These are phyloP conservation scores for Perodicticus potto DNA, from an alignment of 2,797 vertebrate species.

Conservation along the genomic window DNA sequence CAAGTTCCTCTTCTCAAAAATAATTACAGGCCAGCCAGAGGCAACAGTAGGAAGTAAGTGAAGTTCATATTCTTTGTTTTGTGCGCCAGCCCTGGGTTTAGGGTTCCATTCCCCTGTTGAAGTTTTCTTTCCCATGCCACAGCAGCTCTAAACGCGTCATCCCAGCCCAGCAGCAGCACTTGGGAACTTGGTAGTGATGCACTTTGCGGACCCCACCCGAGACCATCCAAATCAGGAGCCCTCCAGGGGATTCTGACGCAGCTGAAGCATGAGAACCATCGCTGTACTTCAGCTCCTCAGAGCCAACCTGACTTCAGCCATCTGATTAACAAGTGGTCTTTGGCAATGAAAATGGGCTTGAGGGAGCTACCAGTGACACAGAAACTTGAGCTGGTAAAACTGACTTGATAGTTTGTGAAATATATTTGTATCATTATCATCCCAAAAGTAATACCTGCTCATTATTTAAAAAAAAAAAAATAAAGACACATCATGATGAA, in stretches of 20 bases:
- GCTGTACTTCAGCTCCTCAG: neutral
- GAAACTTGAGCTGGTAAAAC: neutral
- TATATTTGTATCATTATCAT: neutral
- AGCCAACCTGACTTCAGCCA: neutral
- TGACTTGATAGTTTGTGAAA: neutral
- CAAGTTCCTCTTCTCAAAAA: constrained; percentile 71
- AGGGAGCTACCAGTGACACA: neutral
- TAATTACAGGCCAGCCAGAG: constrained; percentile 68
- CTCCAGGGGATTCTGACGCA: neutral
- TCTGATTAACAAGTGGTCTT: neutral
- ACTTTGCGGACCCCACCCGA: neutral
- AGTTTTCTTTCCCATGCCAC: constrained; percentile 12
- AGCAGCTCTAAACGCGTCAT: neutral
- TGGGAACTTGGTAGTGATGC: neutral
- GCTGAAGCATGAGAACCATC: neutral
- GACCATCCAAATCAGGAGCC: neutral
- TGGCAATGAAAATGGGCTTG: neutral
- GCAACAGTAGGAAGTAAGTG: constrained; percentile 37
- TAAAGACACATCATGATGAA: neutral
- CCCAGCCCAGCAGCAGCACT: neutral
- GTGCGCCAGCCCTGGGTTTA: neutral
- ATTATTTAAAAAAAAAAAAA: neutral
- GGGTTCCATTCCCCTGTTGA: neutral
- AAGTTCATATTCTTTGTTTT: constrained; percentile 22
- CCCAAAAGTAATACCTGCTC: constrained; percentile 11